Evolutionary conservation across 2,888 invertebrate genomes (phyloP), one percentile per base, ranked within the genome.

Genomic region (Leucophora obtusa): DNA sequence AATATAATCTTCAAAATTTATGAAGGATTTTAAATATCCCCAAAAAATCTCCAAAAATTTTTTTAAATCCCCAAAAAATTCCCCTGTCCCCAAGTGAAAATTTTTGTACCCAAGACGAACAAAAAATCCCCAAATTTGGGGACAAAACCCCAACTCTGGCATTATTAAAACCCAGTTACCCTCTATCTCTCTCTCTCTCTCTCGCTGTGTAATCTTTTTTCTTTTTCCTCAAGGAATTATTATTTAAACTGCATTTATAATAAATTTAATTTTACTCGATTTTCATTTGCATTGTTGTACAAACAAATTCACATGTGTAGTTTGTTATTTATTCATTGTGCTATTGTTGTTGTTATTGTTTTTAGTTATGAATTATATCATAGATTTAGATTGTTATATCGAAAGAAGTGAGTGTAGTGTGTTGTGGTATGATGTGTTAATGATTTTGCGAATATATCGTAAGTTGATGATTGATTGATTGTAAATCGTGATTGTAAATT

Each of bases 361-460:
- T 38, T 38, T 11, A 14, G 10, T 38, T 2, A 6, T n/a, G 14
- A n/a, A 38, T 47, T 47, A 47, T n/a, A 47, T 47, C 43, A 47
- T n/a, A n/a, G 2, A 28, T 47, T n/a, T 47, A 14, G 43, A 47
- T 47, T 47, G n/a, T 47, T 11, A n/a, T n/a, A n/a, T 47, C n/a
- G n/a, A 47, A 7, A 47, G 14, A 47, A 47, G n/a, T 54, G n/a
- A 15, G 38, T 38, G 33, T 63, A 28, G 7, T 7, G 28, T 65
- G 51, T 35, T 58, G 14, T 47, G n/a, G 2, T 47, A 11, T 18
- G 58, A 69, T 73, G 69, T 76, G 72, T 72, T 69, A 80, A 76
- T 80, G 63, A 81, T 69, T 69, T 70, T 65, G 69, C 65, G 56
- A 76, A 72, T 59, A 56, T 68, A 35, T 33, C 71, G 33, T 59